These are phyloP conservation scores for Himalopsyche phryganea DNA, from an alignment of 1,140 invertebrate species.

Conservation along the genomic window DNA sequence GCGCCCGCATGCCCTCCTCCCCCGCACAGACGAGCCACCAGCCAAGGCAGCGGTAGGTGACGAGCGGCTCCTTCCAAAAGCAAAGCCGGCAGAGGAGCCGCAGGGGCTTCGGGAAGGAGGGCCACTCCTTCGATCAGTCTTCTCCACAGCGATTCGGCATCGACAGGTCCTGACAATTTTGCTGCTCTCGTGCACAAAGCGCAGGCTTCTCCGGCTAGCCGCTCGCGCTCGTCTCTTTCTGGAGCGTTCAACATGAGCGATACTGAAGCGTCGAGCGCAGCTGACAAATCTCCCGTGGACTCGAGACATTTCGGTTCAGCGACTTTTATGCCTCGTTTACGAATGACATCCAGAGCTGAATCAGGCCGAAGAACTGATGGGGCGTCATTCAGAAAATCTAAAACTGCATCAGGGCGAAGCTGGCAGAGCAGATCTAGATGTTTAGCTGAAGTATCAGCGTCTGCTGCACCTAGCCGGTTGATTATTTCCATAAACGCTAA, in stretches of 20 bases:
- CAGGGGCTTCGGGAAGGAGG: constrained; percentile 20
- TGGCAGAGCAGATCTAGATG: constrained; percentile 41
- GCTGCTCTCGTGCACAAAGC: constrained; percentile 26
- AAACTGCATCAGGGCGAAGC: constrained; percentile 36
- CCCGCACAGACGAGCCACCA: constrained; percentile 27
- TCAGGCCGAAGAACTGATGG: constrained; percentile 42
- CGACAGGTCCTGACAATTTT: constrained; percentile 24
- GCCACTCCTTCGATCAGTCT: constrained; percentile 28
- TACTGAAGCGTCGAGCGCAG: constrained; percentile 24
- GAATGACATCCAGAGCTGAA: constrained; percentile 40
- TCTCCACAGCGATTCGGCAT: constrained; percentile 28
- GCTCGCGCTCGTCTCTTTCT: constrained; percentile 22
- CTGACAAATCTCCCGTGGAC: constrained; percentile 24
- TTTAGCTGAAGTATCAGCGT: constrained; percentile 39
- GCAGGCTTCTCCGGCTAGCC: constrained; percentile 26
- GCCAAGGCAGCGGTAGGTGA: constrained; percentile 29
- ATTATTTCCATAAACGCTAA: constrained; percentile 41
- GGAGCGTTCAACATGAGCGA: constrained; percentile 21
- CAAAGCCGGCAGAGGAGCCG: constrained; percentile 25
- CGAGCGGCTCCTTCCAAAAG: constrained; percentile 31
- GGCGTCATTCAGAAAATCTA: constrained; percentile 39
- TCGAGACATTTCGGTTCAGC: constrained; percentile 46
- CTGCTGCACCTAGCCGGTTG: constrained; percentile 39
- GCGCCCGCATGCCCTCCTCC: constrained; percentile 28
- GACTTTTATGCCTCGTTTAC: constrained; percentile 36